These are phyloP conservation scores for Medauroidea extradentata DNA, from an alignment of 1,140 invertebrate species.

Conservation along the genomic window DNA sequence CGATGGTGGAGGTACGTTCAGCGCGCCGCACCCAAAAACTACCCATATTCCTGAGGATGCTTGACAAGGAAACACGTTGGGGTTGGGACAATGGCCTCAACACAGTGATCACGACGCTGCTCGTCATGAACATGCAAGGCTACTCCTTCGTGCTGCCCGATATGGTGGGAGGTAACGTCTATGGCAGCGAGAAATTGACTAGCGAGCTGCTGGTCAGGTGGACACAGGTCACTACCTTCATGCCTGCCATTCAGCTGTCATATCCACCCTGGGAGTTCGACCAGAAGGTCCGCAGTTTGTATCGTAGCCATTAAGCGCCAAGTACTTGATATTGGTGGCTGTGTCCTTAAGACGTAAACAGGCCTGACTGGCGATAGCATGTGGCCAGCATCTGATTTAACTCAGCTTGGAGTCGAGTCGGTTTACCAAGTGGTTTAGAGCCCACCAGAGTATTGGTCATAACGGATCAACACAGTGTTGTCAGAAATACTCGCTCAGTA, in stretches of 20 bases:
- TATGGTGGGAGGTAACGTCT: constrained; percentile 89
- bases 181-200: constrained; percentile 46
- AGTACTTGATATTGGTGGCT: too few species aligned
- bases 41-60: constrained; percentile 82
- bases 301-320: too few species aligned
- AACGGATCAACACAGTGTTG: too few species aligned
- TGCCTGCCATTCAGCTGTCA: constrained; percentile 86
- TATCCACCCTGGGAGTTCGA: constrained; percentile 43
- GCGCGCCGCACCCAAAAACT: constrained; percentile 61
- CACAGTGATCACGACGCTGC: constrained; percentile 49
- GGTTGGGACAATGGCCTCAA: constrained; percentile 49
- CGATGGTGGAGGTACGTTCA: constrained; percentile 65
- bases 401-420: too few species aligned
- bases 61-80: constrained; percentile 63
- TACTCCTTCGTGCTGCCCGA: constrained; percentile 84
- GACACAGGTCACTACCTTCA: constrained; percentile 80
- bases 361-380: too few species aligned
- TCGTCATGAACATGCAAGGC: constrained; percentile 44
- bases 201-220: constrained; percentile 86
- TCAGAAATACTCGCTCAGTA: too few species aligned
- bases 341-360: too few species aligned
- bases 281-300: too few species aligned
- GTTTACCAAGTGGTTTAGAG: too few species aligned
- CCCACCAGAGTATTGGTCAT: too few species aligned
- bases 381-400: too few species aligned